phyloP scores from a whole-genome alignment of 2,797 vertebrate species.

The Tamandua tetradactyla region DNA sequence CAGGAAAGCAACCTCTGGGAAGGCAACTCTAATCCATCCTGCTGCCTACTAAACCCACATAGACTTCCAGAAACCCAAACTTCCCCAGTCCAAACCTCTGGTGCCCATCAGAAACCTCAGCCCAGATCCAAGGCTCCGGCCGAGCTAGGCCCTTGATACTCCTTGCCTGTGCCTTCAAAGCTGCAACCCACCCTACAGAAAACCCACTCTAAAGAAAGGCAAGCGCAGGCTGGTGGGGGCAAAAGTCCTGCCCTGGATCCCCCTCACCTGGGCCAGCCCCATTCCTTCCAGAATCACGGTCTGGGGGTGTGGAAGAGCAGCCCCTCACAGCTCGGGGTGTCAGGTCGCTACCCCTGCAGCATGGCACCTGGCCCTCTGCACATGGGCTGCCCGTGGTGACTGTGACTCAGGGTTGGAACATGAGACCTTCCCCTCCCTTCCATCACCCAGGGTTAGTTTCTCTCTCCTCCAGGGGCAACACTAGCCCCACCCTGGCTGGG shows the following conservation, averaged over 20 bases:
- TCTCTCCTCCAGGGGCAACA: background rate
- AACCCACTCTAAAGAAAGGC: background rate
- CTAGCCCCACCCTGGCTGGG: background rate
- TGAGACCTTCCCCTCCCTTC: conserved; percentile 49
- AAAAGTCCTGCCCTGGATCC: background rate
- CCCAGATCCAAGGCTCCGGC: no score
- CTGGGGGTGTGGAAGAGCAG: background rate
- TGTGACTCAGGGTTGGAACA: conserved; percentile 76
- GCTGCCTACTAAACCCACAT: background rate
- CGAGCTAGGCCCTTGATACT: no score
- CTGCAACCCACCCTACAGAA: background rate
- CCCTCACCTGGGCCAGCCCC: background rate
- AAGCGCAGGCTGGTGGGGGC: background rate
- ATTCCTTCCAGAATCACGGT: background rate
- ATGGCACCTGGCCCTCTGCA: background rate
- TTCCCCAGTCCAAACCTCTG: background rate
- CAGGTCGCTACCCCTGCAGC: background rate
- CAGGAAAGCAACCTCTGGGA: background rate
- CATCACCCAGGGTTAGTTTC: conserved; percentile 7
- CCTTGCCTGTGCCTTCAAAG: no score
- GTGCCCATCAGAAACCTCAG: background rate
- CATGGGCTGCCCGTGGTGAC: background rate
- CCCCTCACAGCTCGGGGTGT: background rate
- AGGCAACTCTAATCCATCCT: background rate
- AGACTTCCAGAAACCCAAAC: background rate